phyloP scores from a whole-genome alignment of 2,797 vertebrate species.

The Falco naumanni region DNA sequence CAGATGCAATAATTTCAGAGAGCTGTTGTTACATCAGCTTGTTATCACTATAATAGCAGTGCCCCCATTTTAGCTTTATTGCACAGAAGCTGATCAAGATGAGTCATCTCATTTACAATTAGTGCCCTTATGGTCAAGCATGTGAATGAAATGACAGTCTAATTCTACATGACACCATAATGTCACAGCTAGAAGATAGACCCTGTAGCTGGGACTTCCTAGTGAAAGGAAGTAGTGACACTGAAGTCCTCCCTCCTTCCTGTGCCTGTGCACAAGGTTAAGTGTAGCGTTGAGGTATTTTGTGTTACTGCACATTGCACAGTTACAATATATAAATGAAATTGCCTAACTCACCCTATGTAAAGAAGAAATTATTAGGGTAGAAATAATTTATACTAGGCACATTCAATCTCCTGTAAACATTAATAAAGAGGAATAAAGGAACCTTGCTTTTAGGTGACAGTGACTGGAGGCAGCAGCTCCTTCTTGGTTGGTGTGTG shows the following conservation, averaged over 20 bases:
- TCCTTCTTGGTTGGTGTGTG: not conserved
- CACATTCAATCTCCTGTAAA: not conserved
- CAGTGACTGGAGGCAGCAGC: fast-evolving
- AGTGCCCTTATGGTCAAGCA: not conserved
- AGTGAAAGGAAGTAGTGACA: not conserved
- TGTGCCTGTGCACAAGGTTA: not conserved
- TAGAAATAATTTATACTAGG: not conserved
- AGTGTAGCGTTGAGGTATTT: not conserved
- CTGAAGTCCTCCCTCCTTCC: not conserved
- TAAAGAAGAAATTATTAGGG: not conserved
- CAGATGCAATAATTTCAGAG: not conserved
- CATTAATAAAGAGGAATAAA: not conserved
- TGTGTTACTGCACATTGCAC: not conserved
- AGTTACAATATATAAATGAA: not conserved
- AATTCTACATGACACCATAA: not conserved
- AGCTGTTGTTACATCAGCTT: not conserved
- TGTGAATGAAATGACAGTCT: not conserved
- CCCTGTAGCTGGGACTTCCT: not conserved
- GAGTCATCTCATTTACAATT: constrained; percentile 1
- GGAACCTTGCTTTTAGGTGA: not conserved
- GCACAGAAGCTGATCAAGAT: constrained; percentile 27
- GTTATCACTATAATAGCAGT: not conserved
- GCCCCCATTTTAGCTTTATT: not conserved
- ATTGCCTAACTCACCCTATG: not conserved
- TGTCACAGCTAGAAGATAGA: not conserved